These are phyloP conservation scores for Pentamera pediparva DNA, from an alignment of 53 echinoderm and acorn worm species.

Conservation along the genomic window DNA sequence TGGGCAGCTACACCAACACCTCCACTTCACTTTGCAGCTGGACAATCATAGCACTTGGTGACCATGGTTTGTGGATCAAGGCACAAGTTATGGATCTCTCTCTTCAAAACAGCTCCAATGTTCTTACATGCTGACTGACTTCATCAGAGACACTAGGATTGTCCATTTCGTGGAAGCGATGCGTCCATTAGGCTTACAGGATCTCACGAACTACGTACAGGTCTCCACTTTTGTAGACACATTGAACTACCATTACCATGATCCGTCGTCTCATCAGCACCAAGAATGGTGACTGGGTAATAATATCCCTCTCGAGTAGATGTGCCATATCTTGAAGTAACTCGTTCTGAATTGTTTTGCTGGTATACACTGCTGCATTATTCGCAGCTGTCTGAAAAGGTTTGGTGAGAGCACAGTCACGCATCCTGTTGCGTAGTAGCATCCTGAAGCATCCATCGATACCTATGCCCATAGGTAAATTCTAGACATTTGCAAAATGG, in stretches of 20 bases:
- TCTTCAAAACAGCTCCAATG: conserved; percentile 1
- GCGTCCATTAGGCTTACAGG: background rate
- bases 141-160: background rate
- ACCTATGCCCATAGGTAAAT: background rate
- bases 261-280: background rate
- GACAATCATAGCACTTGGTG: conserved; percentile 9
- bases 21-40: conserved; percentile 11
- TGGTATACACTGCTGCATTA: background rate
- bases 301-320: background rate
- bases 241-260: background rate
- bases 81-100: background rate
- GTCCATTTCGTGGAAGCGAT: background rate
- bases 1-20: conserved; percentile 5
- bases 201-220: background rate
- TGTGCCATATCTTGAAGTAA: background rate
- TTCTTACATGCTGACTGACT: background rate
- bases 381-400: background rate
- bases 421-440: background rate
- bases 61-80: conserved; percentile 8
- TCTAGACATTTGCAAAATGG: background rate
- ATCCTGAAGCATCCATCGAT: background rate
- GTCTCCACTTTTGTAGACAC: background rate
- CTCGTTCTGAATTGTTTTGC: background rate
- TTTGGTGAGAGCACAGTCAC: background rate
- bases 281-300: background rate